These are phyloP conservation scores for Nomia melanderi DNA, from an alignment of 1,140 invertebrate species.

Conservation along the genomic window DNA sequence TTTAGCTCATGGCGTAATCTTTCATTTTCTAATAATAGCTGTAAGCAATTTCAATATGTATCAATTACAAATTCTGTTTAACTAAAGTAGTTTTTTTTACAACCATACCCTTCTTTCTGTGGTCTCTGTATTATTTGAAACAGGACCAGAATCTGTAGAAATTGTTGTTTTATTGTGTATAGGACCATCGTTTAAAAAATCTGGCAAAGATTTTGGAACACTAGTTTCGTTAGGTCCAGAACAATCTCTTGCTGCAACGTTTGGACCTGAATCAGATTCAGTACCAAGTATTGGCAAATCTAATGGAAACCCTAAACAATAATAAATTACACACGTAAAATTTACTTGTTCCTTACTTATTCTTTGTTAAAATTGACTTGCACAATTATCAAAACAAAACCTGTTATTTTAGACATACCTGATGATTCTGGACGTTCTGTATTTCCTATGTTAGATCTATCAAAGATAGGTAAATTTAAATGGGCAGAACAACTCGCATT, in stretches of 20 bases:
- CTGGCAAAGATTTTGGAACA: slow-evolving; percentile 85
- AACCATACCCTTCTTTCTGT: slow-evolving; percentile 71
- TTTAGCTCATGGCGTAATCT: slow-evolving; percentile 82
- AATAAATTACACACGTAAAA: slow-evolving; percentile 12
- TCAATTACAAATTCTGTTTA: background rate
- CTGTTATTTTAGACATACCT: slow-evolving; percentile 49
- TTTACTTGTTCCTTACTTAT: background rate
- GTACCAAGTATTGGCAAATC: slow-evolving; percentile 68
- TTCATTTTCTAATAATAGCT: slow-evolving; percentile 82
- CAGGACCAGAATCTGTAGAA: slow-evolving; percentile 78
- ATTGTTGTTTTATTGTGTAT: slow-evolving; percentile 81
- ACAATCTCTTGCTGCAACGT: slow-evolving; percentile 41
- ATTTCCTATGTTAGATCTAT: slow-evolving; percentile 18
- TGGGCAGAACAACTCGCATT: slow-evolving; percentile 64
- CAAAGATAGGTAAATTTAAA: slow-evolving; percentile 70
- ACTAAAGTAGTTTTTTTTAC: background rate
- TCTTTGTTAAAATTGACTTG: too few species aligned
- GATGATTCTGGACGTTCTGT: slow-evolving; percentile 57
- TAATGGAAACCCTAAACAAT: slow-evolving; percentile 70
- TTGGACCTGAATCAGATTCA: slow-evolving; percentile 57
- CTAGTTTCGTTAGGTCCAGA: slow-evolving; percentile 65
- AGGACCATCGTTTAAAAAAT: slow-evolving; percentile 88
- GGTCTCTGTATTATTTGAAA: slow-evolving; percentile 70
- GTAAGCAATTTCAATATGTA: slow-evolving; percentile 51
- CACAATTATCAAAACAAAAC: background rate